Evolutionary conservation across 2,113 vertebrate genomes (phyloP).

Genomic region (Aspiorhynchus laticeps): DNA sequence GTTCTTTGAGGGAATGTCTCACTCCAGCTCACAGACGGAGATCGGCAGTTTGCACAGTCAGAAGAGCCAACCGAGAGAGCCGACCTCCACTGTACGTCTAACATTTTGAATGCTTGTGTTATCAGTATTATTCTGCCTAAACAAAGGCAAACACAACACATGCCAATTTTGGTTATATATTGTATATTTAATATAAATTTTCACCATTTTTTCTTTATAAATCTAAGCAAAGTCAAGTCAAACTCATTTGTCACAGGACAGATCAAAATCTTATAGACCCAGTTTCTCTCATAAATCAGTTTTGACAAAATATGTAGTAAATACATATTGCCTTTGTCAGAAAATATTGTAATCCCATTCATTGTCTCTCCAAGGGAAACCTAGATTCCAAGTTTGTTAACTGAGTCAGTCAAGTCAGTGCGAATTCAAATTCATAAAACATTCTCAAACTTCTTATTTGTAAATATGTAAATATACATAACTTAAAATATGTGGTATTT

Average conservation of each 20-base stretch:
- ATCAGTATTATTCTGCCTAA: neutral
- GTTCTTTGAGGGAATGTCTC: constrained; percentile 72
- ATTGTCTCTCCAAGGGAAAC: neutral
- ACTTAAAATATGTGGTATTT: no score
- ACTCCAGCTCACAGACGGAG: constrained; percentile 70
- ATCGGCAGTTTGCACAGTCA: constrained; percentile 66
- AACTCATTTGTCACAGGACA: neutral
- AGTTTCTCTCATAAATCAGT: neutral
- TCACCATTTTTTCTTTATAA: neutral
- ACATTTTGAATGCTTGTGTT: neutral
- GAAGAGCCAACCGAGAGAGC: constrained; percentile 61
- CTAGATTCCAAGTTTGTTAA: neutral
- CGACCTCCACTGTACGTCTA: constrained; percentile 51
- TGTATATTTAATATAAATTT: neutral
- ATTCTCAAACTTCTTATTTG: no score
- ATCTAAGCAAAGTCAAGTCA: neutral
- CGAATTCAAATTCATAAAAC: no score
- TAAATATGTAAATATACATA: no score
- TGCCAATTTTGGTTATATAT: neutral
- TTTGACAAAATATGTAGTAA: neutral
- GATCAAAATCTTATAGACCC: neutral
- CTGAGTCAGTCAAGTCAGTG: neutral
- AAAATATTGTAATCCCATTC: no score
- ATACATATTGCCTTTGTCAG: neutral
- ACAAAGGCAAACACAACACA: neutral